These are phyloP conservation scores for Drosophila littoralis DNA, from an alignment of 1,140 invertebrate species.

Conservation along the genomic window DNA sequence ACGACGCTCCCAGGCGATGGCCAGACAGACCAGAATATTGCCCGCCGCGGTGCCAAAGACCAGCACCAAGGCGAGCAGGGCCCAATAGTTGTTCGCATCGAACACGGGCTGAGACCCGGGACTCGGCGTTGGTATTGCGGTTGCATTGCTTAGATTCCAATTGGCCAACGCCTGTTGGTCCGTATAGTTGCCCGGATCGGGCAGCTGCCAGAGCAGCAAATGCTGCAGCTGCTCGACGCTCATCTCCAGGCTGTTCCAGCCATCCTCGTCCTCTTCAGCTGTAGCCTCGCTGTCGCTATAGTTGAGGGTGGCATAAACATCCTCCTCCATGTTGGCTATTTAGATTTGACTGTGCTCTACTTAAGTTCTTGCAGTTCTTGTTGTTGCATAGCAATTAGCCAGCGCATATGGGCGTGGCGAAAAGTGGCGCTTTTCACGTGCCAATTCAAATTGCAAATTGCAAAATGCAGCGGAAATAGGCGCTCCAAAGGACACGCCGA, in stretches of 20 bases:
- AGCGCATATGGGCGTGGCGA: conserved; percentile 54
- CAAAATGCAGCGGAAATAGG: conserved; percentile 59
- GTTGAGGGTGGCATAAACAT: conserved; percentile 71
- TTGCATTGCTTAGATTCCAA: conserved; percentile 56
- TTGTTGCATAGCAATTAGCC: conserved; percentile 70
- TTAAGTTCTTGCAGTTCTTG: conserved; percentile 5
- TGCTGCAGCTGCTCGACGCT: conserved; percentile 48
- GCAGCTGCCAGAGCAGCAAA: conserved; percentile 49
- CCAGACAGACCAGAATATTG: conserved; percentile 96
- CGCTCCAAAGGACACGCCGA: conserved; percentile 3
- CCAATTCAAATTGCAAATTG: conserved; percentile 62
- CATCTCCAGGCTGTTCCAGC: conserved; percentile 59
- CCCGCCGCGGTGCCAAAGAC: conserved; percentile 95
- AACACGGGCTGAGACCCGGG: conserved; percentile 40
- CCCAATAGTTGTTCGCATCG: conserved; percentile 89
- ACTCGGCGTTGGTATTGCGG: background rate
- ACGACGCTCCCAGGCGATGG: conserved; percentile 93
- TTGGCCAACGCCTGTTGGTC: conserved; percentile 34
- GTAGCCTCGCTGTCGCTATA: conserved; percentile 56
- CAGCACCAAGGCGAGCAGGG: conserved; percentile 90
- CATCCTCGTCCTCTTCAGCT: conserved; percentile 21
- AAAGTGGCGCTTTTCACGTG: conserved; percentile 25
- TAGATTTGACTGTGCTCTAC: conserved; percentile 20
- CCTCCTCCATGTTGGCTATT: conserved; percentile 66
- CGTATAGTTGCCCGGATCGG: conserved; percentile 32